Evolutionary conservation across 2,797 vertebrate genomes (phyloP).

Genomic region (Pteropus rufus): DNA sequence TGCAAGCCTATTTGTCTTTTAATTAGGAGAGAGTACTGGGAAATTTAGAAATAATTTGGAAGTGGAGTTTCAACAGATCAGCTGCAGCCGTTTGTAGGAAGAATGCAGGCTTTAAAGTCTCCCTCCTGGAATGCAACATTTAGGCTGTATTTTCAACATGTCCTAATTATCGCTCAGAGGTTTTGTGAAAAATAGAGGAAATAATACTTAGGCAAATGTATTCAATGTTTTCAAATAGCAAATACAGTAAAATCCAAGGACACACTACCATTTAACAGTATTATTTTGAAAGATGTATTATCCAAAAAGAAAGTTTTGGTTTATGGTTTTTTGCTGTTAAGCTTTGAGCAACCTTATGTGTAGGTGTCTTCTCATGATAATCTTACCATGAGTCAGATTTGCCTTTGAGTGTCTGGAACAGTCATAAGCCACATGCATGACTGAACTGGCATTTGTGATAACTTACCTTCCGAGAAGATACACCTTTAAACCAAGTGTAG

Average conservation of each 20-base stretch:
- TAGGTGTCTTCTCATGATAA: not conserved
- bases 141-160: not conserved
- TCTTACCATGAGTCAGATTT: not conserved
- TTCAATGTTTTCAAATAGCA: not conserved
- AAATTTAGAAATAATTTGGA: not conserved
- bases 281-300: not conserved
- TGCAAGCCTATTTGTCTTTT: not conserved
- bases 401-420: not conserved
- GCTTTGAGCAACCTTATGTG: not conserved
- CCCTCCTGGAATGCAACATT: not conserved
- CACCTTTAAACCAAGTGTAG: not conserved
- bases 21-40: not conserved
- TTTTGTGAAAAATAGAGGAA: conserved; percentile 15
- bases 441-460: not conserved
- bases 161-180: not conserved
- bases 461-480: not conserved
- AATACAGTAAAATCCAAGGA: not conserved
- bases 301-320: not conserved
- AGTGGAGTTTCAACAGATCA: not conserved
- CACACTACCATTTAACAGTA: not conserved
- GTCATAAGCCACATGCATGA: too few species aligned
- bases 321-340: not conserved
- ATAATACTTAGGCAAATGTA: not conserved
- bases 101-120: not conserved
- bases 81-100: not conserved